phyloP scores from a whole-genome alignment of 2,113 vertebrate species.

The Eretmodus cyanostictus region DNA sequence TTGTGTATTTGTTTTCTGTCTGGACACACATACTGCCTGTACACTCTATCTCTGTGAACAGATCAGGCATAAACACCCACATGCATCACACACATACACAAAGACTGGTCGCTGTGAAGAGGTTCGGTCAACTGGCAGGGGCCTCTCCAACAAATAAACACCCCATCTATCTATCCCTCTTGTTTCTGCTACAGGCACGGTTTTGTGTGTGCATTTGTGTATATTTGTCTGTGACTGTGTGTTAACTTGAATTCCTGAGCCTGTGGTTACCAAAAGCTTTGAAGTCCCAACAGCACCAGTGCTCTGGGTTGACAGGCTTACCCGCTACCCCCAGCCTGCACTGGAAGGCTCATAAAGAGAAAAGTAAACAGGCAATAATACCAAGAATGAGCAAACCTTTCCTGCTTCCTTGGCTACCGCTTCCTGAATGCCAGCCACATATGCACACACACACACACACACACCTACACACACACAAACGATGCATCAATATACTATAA shows the following conservation, averaged over 20 bases:
- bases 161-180: conserved; percentile 13
- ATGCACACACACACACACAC: neutral
- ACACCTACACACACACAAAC: neutral
- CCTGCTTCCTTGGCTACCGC: conserved; percentile 32
- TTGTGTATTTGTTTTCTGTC: neutral
- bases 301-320: conserved; percentile 48
- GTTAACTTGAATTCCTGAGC: conserved; percentile 66
- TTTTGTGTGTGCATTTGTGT: neutral
- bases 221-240: neutral
- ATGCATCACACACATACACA: conserved; percentile 29
- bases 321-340: conserved; percentile 34
- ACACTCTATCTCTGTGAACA: neutral
- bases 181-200: neutral
- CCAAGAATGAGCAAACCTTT: conserved; percentile 54
- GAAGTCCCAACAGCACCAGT: conserved; percentile 59
- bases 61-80: neutral
- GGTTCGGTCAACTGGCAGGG: conserved; percentile 42
- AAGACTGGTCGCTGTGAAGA: conserved; percentile 34
- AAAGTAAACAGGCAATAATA: conserved; percentile 69
- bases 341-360: conserved; percentile 64
- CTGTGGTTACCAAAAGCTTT: conserved; percentile 73
- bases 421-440: neutral
- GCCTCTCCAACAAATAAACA: conserved; percentile 60
- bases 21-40: neutral
- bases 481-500: neutral